Evolutionary conservation across 2,888 invertebrate genomes (phyloP).

Genomic region (Microctonus brassicae): DNA sequence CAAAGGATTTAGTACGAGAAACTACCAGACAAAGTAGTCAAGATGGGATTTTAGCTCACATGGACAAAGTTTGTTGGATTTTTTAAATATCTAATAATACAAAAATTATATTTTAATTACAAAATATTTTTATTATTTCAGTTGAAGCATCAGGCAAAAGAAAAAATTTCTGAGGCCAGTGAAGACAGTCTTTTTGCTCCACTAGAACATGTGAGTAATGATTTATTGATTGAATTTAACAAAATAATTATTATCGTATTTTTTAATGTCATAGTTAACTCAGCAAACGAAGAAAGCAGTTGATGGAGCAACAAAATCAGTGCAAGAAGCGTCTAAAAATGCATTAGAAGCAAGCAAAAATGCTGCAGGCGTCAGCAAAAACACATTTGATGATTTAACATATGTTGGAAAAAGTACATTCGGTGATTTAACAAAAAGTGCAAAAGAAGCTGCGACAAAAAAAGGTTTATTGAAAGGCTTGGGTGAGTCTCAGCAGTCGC

Average conservation of each 20-base stretch:
- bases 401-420: slow-evolving; percentile 92
- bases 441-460: slow-evolving; percentile 88
- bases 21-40: slow-evolving; percentile 91
- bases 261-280: slow-evolving; percentile 76
- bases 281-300: slow-evolving; percentile 91
- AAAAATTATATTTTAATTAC: neutral
- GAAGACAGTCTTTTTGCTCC: slow-evolving; percentile 84
- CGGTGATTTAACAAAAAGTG: slow-evolving; percentile 91
- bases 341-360: slow-evolving; percentile 90
- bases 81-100: neutral
- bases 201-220: slow-evolving; percentile 80
- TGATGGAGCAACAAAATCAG: slow-evolving; percentile 83
- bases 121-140: slow-evolving; percentile 51
- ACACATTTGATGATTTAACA: slow-evolving; percentile 88
- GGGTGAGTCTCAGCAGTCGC: slow-evolving; percentile 70
- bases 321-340: slow-evolving; percentile 87
- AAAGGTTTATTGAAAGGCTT: slow-evolving; percentile 84
- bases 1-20: slow-evolving; percentile 89
- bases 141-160: slow-evolving; percentile 77
- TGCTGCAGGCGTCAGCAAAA: slow-evolving; percentile 89
- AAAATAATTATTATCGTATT: slow-evolving; percentile 18
- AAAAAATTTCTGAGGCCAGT: slow-evolving; percentile 77
- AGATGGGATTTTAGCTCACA: slow-evolving; percentile 88
- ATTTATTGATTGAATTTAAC: slow-evolving; percentile 12
- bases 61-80: slow-evolving; percentile 82